A percentile compares a stretch with the other conserved stretches of the same genome.
phyloP scores from a whole-genome alignment of 2,888 invertebrate species.

The Hirudinaria manillensis region DNA sequence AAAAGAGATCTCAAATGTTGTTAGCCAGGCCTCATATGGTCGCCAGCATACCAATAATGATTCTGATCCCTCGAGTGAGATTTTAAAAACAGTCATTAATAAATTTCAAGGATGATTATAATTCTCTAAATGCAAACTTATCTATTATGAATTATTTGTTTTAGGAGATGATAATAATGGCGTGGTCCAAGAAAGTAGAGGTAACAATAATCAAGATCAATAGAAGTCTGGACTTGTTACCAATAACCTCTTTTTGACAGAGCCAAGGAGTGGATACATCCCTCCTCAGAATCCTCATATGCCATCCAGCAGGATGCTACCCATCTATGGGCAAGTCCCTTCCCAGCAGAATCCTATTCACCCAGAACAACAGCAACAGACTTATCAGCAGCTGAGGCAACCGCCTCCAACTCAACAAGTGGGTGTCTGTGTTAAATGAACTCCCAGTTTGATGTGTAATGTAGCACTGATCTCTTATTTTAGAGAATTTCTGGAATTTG shows the following conservation, averaged over 20 bases:
- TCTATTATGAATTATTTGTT: too few relatives aligned
- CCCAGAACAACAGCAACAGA: background rate
- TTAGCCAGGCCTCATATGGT: slow-evolving; percentile 31
- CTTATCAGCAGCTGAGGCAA: background rate
- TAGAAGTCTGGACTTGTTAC: background rate
- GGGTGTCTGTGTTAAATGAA: too few relatives aligned
- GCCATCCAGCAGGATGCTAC: slow-evolving; percentile 21
- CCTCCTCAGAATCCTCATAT: slow-evolving; percentile 26
- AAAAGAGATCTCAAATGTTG: slow-evolving; percentile 23
- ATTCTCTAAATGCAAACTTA: too few relatives aligned
- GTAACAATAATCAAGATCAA: slow-evolving; percentile 1
- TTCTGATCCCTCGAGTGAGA: background rate
- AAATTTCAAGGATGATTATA: too few relatives aligned
- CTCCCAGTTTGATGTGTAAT: background rate
- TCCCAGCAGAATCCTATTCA: background rate
- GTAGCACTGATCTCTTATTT: background rate
- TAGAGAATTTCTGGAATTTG: too few relatives aligned
- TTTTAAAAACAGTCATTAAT: background rate
- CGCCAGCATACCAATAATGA: background rate
- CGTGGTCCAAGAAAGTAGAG: too few relatives aligned
- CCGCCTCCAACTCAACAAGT: background rate
- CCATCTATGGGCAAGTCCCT: background rate
- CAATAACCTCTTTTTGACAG: background rate
- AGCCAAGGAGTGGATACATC: slow-evolving; percentile 15
- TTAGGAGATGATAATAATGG: too few relatives aligned